phyloP scores from a whole-genome alignment of 2,113 vertebrate genomes.

The Peromyscus californicus region DNA sequence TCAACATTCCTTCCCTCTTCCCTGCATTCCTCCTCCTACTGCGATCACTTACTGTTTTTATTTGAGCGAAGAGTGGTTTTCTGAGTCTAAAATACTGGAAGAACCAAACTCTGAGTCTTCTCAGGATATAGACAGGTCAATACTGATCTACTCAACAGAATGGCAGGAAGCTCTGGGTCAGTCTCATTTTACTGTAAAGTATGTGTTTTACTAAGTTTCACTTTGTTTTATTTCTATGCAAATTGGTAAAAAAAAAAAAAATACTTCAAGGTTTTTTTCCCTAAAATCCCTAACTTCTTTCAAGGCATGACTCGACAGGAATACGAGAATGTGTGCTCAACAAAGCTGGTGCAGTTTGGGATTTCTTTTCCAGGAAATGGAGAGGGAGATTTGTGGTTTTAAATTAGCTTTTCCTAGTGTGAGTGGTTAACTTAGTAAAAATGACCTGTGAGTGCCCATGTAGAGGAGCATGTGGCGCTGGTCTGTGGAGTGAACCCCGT shows the following conservation, averaged over 20 bases:
- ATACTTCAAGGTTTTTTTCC: conserved; percentile 9
- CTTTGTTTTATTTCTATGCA: conserved; percentile 43
- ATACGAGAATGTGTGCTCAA: not conserved
- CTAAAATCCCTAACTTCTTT: conserved; percentile 59
- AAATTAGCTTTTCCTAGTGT: not conserved
- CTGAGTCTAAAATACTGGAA: conserved; percentile 66
- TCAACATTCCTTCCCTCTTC: not conserved
- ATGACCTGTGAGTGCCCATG: too few relatives aligned
- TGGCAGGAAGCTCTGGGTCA: conserved; percentile 68
- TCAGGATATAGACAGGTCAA: conserved; percentile 62
- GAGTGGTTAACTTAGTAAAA: not conserved
- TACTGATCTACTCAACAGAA: conserved; percentile 56
- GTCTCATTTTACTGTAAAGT: conserved; percentile 71
- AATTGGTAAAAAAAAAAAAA: conserved; percentile 55
- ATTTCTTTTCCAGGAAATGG: not conserved
- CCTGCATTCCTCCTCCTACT: not conserved
- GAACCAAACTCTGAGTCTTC: conserved; percentile 46
- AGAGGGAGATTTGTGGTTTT: not conserved
- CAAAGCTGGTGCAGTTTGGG: not conserved
- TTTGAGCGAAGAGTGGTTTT: not conserved
- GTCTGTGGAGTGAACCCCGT: not conserved
- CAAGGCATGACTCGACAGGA: not conserved
- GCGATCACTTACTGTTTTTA: not conserved
- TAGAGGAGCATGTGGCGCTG: not conserved
- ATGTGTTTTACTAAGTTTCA: not conserved